These are phyloP conservation scores for Xiphophorus maculatus DNA, from an alignment of 2,113 vertebrate species.

Conservation along the genomic window DNA sequence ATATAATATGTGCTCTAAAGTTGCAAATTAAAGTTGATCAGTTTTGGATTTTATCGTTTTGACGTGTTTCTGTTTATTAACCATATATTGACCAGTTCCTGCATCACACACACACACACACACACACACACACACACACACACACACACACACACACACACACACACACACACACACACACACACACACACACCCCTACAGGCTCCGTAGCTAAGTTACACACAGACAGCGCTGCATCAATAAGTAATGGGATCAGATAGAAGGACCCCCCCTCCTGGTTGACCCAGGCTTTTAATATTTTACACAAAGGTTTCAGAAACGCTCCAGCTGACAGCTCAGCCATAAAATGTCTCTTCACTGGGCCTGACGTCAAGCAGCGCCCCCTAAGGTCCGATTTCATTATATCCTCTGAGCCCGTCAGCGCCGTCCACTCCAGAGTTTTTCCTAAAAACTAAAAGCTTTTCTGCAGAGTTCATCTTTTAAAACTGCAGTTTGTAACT, in stretches of 20 bases:
- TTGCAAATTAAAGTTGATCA: neutral
- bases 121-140: too few relatives aligned
- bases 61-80: neutral
- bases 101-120: constrained; percentile 23
- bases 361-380: constrained; percentile 11
- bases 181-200: constrained; percentile 20
- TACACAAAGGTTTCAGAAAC: constrained; percentile 50
- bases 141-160: constrained; percentile 31
- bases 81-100: neutral
- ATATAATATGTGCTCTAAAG: neutral
- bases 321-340: constrained; percentile 28
- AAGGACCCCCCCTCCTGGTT: constrained; percentile 49
- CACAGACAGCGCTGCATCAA: constrained; percentile 53
- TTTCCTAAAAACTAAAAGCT: constrained; percentile 5
- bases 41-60: neutral
- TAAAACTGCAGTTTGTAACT: too few relatives aligned
- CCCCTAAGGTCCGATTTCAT: constrained; percentile 57
- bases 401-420: constrained; percentile 22
- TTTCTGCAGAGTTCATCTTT: neutral
- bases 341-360: constrained; percentile 56
- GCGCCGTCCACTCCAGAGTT: constrained; percentile 10
- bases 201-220: constrained; percentile 56
- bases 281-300: constrained; percentile 73
- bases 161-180: constrained; percentile 36
- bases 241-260: constrained; percentile 66